Percentiles rank a stretch among this genome's conserved stretches.
These are phyloP conservation scores for Gymnocheta viridis DNA, from an alignment of 2,888 invertebrate genomes.

Conservation along the genomic window DNA sequence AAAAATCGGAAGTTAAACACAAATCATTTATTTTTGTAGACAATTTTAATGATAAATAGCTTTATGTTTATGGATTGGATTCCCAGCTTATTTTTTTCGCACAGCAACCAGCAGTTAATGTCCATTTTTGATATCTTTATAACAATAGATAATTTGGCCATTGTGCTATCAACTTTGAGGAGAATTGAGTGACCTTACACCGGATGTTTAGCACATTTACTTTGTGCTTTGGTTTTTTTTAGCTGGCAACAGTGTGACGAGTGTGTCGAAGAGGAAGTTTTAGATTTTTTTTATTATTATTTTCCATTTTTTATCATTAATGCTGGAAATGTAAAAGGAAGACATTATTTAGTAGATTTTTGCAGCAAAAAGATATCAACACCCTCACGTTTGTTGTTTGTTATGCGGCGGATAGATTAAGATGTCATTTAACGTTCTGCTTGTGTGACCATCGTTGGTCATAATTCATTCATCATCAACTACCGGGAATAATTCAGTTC, in stretches of 20 bases:
- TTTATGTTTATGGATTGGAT: slow-evolving; percentile 49
- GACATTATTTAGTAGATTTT: slow-evolving; percentile 42
- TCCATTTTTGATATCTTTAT: slow-evolving; percentile 63
- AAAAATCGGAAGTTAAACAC: slow-evolving; percentile 64
- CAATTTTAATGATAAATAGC: slow-evolving; percentile 55
- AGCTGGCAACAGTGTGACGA: slow-evolving; percentile 25
- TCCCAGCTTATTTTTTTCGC: slow-evolving; percentile 1
- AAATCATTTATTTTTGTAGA: slow-evolving; percentile 60
- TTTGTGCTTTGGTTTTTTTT: slow-evolving; percentile 19
- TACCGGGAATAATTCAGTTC: neutral
- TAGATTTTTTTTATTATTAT: neutral
- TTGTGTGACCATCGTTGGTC: slow-evolving; percentile 49
- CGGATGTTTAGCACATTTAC: slow-evolving; percentile 68
- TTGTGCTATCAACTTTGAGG: neutral
- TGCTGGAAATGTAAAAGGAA: slow-evolving; percentile 29
- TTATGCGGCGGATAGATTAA: slow-evolving; percentile 53
- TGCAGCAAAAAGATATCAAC: neutral
- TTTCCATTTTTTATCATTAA: slow-evolving; percentile 32
- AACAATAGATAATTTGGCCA: slow-evolving; percentile 16
- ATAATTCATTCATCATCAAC: slow-evolving; percentile 60
- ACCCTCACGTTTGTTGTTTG: slow-evolving; percentile 11
- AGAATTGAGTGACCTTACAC: slow-evolving; percentile 50
- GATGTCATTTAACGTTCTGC: slow-evolving; percentile 63
- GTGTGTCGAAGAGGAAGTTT: slow-evolving; percentile 52
- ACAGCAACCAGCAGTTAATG: slow-evolving; percentile 22